These are phyloP conservation scores for Chaetorhynchus papuensis DNA, from an alignment of 2,113 vertebrate genomes.

Conservation along the genomic window DNA sequence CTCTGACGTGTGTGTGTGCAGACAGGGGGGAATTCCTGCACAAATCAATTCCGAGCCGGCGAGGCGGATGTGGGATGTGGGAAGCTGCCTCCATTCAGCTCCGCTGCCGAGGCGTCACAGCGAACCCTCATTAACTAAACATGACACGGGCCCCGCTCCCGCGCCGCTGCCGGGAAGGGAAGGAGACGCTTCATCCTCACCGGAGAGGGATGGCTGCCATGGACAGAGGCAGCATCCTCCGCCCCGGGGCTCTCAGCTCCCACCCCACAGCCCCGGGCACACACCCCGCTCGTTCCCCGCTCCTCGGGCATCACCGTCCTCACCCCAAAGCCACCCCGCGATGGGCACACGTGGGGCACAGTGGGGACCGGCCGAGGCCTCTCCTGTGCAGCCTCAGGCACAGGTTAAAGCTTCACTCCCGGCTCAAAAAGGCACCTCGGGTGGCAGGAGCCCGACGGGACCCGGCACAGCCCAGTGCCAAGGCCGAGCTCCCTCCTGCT, in stretches of 20 bases:
- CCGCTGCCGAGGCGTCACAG: neutral
- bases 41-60: neutral
- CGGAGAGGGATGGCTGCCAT: neutral
- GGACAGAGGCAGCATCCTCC: neutral
- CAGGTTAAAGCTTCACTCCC: rapidly evolving
- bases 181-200: rapidly evolving
- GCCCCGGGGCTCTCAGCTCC: neutral
- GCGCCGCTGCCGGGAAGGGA: neutral
- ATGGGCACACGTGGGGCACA: rapidly evolving
- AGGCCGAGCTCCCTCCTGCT: neutral
- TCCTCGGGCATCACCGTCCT: neutral
- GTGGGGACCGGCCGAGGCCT: rapidly evolving
- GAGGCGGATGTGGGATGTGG: neutral
- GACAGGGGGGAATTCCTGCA: neutral
- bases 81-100: neutral
- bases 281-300: rapidly evolving
- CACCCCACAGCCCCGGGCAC: neutral
- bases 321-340: rapidly evolving
- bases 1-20: neutral
- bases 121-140: neutral
- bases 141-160: neutral
- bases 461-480: rapidly evolving
- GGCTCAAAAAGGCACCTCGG: rapidly evolving
- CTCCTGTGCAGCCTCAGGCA: neutral
- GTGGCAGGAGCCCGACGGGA: neutral